phyloP scores from a whole-genome alignment of 2,888 invertebrate genomes.

The Chaitophorus viminalis region DNA sequence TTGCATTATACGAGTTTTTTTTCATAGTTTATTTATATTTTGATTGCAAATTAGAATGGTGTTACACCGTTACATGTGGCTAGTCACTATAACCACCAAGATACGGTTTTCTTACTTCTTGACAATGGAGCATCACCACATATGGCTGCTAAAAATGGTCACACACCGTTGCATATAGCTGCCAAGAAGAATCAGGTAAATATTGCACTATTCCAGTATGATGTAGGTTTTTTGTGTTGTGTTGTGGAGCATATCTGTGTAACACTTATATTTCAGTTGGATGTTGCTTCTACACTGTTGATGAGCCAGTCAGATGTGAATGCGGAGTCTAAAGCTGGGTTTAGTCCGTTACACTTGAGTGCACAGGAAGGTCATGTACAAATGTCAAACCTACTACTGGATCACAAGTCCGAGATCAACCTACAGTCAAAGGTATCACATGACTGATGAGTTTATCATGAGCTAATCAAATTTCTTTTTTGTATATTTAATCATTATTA shows the following conservation, averaged over 20 bases:
- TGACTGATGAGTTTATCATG: slow-evolving; percentile 46
- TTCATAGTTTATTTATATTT: slow-evolving; percentile 5
- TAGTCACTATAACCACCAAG: slow-evolving; percentile 94
- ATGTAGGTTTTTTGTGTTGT: slow-evolving; percentile 13
- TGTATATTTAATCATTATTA: slow-evolving; percentile 43
- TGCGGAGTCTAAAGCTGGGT: slow-evolving; percentile 94
- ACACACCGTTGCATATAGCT: slow-evolving; percentile 97
- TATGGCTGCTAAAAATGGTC: slow-evolving; percentile 95
- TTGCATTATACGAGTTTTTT: neutral
- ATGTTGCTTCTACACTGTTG: slow-evolving; percentile 91
- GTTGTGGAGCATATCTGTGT: slow-evolving; percentile 49
- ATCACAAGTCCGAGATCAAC: slow-evolving; percentile 88
- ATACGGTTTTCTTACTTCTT: slow-evolving; percentile 86
- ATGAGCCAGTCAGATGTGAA: slow-evolving; percentile 93
- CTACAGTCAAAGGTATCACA: slow-evolving; percentile 76
- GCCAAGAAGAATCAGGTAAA: slow-evolving; percentile 92
- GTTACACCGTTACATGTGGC: slow-evolving; percentile 97
- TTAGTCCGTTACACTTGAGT: slow-evolving; percentile 94
- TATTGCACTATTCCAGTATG: slow-evolving; percentile 12
- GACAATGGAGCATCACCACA: slow-evolving; percentile 95
- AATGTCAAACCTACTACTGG: slow-evolving; percentile 91
- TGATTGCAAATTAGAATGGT: slow-evolving; percentile 74
- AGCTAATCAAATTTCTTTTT: slow-evolving; percentile 48
- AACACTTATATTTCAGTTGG: slow-evolving; percentile 74
- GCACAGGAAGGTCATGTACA: slow-evolving; percentile 94